Conservation (phyloP, 2,888 invertebrate species). For the Amphiduros pacificus region DNA sequence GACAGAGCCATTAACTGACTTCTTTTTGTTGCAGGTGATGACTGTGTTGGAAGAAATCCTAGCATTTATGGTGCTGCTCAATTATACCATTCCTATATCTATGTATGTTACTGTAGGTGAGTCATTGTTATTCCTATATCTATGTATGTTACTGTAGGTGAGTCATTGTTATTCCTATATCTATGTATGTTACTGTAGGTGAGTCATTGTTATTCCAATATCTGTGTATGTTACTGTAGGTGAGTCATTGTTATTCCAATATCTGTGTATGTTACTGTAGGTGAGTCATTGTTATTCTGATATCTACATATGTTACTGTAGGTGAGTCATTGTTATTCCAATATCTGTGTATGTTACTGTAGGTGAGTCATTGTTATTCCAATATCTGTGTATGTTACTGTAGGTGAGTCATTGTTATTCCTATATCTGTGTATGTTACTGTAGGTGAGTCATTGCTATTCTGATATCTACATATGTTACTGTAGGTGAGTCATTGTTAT, state of each 20-base stretch:
- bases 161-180: slow-evolving; percentile 82
- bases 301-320: slow-evolving; percentile 83
- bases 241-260: slow-evolving; percentile 80
- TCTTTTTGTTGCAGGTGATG: slow-evolving; percentile 35
- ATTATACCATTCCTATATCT: slow-evolving; percentile 85
- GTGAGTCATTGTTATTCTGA: slow-evolving; percentile 79
- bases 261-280: slow-evolving; percentile 83
- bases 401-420: slow-evolving; percentile 79
- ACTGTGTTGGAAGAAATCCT: slow-evolving; percentile 66
- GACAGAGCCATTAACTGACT: no score
- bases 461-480: slow-evolving; percentile 87
- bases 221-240: slow-evolving; percentile 85
- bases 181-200: slow-evolving; percentile 83
- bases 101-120: slow-evolving; percentile 83
- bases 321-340: slow-evolving; percentile 79
- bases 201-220: slow-evolving; percentile 79
- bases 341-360: slow-evolving; percentile 86
- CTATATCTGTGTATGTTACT: slow-evolving; percentile 84
- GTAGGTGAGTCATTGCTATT: slow-evolving; percentile 76
- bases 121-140: slow-evolving; percentile 75
- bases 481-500: slow-evolving; percentile 77
- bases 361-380: slow-evolving; percentile 79
- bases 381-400: slow-evolving; percentile 83
- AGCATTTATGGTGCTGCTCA: slow-evolving; percentile 76
- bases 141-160: slow-evolving; percentile 81